Evolutionary conservation across 1,140 invertebrate species (phyloP).

Genomic region (Drosophila punjabiensis): DNA sequence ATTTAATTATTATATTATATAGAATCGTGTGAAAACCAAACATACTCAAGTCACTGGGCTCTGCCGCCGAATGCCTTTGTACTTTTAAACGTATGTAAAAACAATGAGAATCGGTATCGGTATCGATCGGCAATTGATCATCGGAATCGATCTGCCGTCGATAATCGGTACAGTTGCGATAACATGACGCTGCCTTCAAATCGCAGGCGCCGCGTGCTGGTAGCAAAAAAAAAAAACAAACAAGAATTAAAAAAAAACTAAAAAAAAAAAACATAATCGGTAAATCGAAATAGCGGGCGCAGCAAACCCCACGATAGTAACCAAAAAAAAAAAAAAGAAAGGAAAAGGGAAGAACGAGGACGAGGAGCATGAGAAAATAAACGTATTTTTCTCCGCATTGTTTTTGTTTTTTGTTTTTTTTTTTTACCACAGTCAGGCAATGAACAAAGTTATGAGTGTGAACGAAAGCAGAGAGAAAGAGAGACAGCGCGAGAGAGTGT

Average conservation of each 20-base stretch:
- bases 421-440: conserved; percentile 50
- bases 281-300: conserved; percentile 40
- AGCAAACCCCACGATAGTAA: conserved; percentile 46
- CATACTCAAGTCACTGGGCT: conserved; percentile 59
- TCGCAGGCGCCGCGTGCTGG: conserved; percentile 59
- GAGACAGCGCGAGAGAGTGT: conserved; percentile 10
- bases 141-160: conserved; percentile 17
- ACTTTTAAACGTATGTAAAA: conserved; percentile 61
- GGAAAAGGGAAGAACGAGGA: neutral
- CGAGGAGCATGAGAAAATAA: conserved; percentile 8
- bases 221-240: conserved; percentile 6
- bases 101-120: conserved; percentile 33
- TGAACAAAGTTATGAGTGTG: conserved; percentile 62
- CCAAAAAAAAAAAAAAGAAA: conserved; percentile 27
- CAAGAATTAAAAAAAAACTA: conserved; percentile 1
- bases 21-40: conserved; percentile 47
- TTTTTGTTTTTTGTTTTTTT: conserved; percentile 38
- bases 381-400: conserved; percentile 37
- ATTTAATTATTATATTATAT: conserved; percentile 49
- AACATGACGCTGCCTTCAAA: conserved; percentile 74
- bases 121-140: conserved; percentile 11
- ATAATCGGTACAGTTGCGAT: conserved; percentile 43
- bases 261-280: conserved; percentile 23
- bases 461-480: conserved; percentile 16
- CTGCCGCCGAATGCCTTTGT: conserved; percentile 68